Percentiles rank a stretch among this genome's conserved stretches.
Evolutionary conservation across 2,888 invertebrate genomes (phyloP).

Genomic region (Epinotia ramella): DNA sequence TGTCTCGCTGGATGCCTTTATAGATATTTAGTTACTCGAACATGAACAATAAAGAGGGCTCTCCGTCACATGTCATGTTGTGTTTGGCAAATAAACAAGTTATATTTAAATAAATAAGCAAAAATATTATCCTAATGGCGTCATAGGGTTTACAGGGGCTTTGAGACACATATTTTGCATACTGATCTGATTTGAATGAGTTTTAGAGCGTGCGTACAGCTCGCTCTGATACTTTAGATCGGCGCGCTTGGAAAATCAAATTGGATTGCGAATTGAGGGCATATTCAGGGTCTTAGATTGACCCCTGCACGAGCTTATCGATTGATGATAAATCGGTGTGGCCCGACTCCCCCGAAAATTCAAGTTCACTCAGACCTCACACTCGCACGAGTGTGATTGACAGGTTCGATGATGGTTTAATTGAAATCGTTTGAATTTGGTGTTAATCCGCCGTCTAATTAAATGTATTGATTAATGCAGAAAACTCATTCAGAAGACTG

Average conservation of each 20-base stretch:
- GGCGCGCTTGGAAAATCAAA: no score
- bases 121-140: conserved; percentile 10
- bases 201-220: not conserved
- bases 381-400: conserved; percentile 5
- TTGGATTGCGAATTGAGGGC: no score
- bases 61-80: not conserved
- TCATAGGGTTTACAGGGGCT: not conserved
- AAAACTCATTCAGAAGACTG: no score
- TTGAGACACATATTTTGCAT: not conserved
- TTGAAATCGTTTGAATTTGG: conserved; percentile 14
- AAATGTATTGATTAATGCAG: not conserved
- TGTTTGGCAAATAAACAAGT: conserved; percentile 13
- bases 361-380: conserved; percentile 16
- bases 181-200: not conserved
- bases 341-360: not conserved
- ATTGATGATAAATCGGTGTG: not conserved
- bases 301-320: not conserved
- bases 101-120: conserved; percentile 6
- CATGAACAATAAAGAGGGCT: conserved; percentile 4
- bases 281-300: not conserved
- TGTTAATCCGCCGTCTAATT: not conserved
- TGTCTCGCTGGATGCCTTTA: not conserved
- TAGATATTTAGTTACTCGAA: not conserved
- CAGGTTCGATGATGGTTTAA: conserved; percentile 4
- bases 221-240: no score